phyloP scores from a whole-genome alignment of 2,113 vertebrate species.

The Lycocorax pyrrhopterus region DNA sequence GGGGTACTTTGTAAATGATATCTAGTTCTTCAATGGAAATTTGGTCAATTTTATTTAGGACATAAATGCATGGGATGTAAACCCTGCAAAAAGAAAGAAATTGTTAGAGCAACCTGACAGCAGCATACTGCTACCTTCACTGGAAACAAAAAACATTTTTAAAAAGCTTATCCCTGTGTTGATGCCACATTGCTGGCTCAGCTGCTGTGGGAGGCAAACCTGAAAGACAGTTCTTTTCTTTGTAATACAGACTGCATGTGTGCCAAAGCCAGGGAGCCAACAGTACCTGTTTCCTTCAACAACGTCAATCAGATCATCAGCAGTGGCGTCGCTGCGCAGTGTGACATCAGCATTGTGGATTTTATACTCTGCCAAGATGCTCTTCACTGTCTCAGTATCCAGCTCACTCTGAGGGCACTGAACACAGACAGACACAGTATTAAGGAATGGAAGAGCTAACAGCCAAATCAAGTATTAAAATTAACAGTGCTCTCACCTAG shows the following conservation, averaged over 20 bases:
- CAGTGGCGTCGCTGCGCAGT: constrained; percentile 89
- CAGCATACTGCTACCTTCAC: neutral
- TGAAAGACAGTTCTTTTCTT: neutral
- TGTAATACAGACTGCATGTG: neutral
- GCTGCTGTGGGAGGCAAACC: neutral
- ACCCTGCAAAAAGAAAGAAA: constrained; percentile 75
- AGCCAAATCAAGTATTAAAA: neutral
- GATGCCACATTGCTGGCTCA: neutral
- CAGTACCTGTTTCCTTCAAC: constrained; percentile 95
- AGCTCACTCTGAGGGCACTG: constrained; percentile 93
- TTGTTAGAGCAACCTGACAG: neutral
- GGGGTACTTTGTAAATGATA: constrained; percentile 97
- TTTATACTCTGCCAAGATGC: constrained; percentile 95
- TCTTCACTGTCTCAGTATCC: constrained; percentile 93
- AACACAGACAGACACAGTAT: neutral
- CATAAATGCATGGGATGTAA: constrained; percentile 97
- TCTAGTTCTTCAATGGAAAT: constrained; percentile 98
- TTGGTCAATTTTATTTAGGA: constrained; percentile 98
- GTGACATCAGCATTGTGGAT: constrained; percentile 98
- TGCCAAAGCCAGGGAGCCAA: neutral
- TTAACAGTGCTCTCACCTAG: neutral
- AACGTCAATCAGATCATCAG: constrained; percentile 95
- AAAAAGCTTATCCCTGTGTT: neutral
- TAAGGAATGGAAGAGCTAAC: neutral
- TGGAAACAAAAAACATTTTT: neutral